Evolutionary conservation across 2,888 invertebrate genomes (phyloP).

Genomic region (Cantharis rufa): DNA sequence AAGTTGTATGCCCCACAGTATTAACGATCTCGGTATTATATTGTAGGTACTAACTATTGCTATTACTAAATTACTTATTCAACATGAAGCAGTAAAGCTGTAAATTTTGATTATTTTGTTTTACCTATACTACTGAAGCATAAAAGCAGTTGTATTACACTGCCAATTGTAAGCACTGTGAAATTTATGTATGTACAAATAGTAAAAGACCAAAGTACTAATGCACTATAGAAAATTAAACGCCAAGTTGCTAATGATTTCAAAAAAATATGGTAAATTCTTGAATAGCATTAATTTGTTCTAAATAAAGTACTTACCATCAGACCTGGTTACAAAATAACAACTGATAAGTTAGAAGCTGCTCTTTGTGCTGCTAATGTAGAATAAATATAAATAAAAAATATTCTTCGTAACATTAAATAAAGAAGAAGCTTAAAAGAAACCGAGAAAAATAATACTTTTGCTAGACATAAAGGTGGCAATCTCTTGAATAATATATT

Average conservation of each 20-base stretch:
- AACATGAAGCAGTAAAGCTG: background rate
- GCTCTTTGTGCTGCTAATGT: background rate
- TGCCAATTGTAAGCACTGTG: background rate
- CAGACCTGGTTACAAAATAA: background rate
- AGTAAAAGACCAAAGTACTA: background rate
- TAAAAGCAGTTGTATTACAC: background rate
- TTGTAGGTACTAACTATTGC: background rate
- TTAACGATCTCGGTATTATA: background rate
- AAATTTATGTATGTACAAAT: background rate
- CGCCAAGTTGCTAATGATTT: background rate
- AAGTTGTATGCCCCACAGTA: background rate
- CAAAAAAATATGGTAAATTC: background rate
- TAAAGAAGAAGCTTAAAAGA: background rate
- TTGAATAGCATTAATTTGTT: background rate
- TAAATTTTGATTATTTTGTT: background rate
- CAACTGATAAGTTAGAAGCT: background rate
- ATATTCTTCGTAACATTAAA: background rate
- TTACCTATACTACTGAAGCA: background rate
- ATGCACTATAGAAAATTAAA: background rate
- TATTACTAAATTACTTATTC: background rate
- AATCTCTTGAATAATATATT: background rate
- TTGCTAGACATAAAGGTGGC: background rate
- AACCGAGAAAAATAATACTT: background rate
- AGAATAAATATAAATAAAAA: background rate
- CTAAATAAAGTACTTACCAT: background rate